Conservation (phyloP, 1,140 invertebrate genomes). For the Lordiphosa collinella region DNA sequence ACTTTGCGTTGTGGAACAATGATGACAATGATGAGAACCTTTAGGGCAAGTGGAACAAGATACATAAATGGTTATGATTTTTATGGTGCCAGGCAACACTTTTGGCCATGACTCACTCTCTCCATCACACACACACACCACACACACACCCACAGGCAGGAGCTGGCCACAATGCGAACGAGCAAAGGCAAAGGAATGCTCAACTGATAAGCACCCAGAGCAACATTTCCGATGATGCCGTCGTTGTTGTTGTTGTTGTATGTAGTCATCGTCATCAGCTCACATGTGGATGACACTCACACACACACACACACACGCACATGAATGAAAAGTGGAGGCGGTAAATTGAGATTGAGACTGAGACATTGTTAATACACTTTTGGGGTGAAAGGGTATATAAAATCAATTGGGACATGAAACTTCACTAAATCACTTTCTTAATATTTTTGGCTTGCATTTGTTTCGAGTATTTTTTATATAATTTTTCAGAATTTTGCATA, state of each 20-base stretch:
- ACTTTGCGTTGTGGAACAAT: background rate
- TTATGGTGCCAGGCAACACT: constrained; percentile 64
- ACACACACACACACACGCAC: background rate
- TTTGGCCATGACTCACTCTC: constrained; percentile 49
- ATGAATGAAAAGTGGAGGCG: background rate
- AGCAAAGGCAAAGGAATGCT: constrained; percentile 40
- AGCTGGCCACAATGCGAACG: constrained; percentile 30
- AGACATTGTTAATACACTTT: constrained; percentile 28
- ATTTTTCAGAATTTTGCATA: too few species aligned
- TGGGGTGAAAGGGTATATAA: constrained; percentile 4
- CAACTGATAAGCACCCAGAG: constrained; percentile 19
- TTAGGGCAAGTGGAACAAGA: constrained; percentile 16
- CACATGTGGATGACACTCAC: constrained; percentile 16
- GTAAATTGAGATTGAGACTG: constrained; percentile 22
- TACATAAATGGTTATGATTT: constrained; percentile 71
- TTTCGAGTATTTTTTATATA: too few species aligned
- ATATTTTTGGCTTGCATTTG: too few species aligned
- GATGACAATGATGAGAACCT: constrained; percentile 14
- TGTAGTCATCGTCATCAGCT: constrained; percentile 23
- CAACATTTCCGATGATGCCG: constrained; percentile 56
- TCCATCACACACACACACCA: constrained; percentile 8
- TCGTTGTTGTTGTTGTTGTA: constrained; percentile 15
- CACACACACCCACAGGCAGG: constrained; percentile 10
- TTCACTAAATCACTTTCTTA: too few species aligned
- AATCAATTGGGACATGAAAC: background rate